phyloP scores from a whole-genome alignment of 1,140 invertebrate genomes.

The Doryteuthis pealeii region DNA sequence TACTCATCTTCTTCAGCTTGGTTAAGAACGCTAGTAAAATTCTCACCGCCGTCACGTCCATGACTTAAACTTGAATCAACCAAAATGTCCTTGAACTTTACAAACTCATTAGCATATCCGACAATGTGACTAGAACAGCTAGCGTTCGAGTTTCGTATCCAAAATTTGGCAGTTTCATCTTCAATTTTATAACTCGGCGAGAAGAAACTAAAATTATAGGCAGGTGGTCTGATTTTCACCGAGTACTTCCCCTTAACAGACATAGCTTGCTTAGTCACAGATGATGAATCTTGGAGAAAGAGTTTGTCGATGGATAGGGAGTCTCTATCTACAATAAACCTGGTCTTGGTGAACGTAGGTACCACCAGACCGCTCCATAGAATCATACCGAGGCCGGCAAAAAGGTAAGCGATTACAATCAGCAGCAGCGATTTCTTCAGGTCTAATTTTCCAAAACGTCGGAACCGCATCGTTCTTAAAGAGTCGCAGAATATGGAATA shows the following conservation, averaged over 20 bases:
- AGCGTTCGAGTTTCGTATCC: slow-evolving; percentile 18
- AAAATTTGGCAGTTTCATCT: slow-evolving; percentile 19
- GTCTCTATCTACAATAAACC: not conserved
- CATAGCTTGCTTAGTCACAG: not conserved
- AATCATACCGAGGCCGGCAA: not conserved
- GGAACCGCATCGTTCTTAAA: not conserved
- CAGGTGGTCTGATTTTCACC: not conserved
- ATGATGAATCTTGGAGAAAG: not conserved
- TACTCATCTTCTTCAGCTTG: slow-evolving; percentile 45
- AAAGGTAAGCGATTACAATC: not conserved
- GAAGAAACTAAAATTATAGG: slow-evolving; percentile 15
- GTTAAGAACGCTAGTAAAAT: slow-evolving; percentile 39
- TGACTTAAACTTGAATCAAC: slow-evolving; percentile 22
- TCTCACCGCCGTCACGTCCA: slow-evolving; percentile 41
- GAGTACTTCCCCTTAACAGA: not conserved
- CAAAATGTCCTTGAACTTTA: slow-evolving; percentile 27
- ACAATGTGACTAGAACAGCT: slow-evolving; percentile 24
- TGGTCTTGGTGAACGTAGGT: not conserved
- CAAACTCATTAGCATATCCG: slow-evolving; percentile 31
- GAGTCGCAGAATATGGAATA: too few relatives aligned
- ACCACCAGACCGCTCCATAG: slow-evolving; percentile 7
- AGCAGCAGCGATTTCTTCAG: not conserved
- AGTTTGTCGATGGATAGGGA: not conserved
- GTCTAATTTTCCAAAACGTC: not conserved
- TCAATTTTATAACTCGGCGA: slow-evolving; percentile 8